These are phyloP conservation scores for Xiphias gladius DNA, from an alignment of 2,113 vertebrate genomes.

Conservation along the genomic window DNA sequence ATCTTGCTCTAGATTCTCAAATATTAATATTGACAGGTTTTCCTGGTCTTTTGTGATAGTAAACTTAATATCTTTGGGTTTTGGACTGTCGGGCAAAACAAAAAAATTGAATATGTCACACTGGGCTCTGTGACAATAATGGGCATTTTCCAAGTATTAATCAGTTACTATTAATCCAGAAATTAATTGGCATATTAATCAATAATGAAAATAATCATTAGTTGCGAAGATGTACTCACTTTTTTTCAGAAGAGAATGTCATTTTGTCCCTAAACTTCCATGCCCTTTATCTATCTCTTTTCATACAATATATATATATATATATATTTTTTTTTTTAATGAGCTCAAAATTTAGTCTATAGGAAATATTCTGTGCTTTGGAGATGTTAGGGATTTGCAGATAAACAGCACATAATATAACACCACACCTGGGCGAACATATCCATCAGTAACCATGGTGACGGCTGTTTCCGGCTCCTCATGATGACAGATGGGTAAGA, in stretches of 20 bases:
- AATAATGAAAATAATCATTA: not conserved
- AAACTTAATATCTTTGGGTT: no score
- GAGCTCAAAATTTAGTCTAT: not conserved
- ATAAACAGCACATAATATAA: constrained; percentile 3
- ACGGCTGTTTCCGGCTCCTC: constrained; percentile 18
- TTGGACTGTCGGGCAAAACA: no score
- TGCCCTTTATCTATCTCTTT: no score
- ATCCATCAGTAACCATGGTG: constrained; percentile 60
- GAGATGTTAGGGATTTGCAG: not conserved
- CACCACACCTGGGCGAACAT: not conserved
- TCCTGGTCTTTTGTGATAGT: no score
- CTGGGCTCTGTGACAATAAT: not conserved
- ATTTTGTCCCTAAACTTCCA: not conserved
- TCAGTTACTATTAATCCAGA: not conserved
- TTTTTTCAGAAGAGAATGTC: not conserved
- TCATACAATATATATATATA: no score
- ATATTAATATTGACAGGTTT: not conserved
- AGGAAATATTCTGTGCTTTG: not conserved
- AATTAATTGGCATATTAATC: not conserved
- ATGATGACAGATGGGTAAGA: constrained; percentile 33
- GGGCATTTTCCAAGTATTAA: not conserved
- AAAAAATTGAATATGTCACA: not conserved
- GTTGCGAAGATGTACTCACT: not conserved
- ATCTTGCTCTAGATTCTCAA: not conserved
- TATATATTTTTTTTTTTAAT: not conserved